Evolutionary conservation across 2,797 vertebrate genomes (phyloP).

Genomic region (Chelmon rostratus): DNA sequence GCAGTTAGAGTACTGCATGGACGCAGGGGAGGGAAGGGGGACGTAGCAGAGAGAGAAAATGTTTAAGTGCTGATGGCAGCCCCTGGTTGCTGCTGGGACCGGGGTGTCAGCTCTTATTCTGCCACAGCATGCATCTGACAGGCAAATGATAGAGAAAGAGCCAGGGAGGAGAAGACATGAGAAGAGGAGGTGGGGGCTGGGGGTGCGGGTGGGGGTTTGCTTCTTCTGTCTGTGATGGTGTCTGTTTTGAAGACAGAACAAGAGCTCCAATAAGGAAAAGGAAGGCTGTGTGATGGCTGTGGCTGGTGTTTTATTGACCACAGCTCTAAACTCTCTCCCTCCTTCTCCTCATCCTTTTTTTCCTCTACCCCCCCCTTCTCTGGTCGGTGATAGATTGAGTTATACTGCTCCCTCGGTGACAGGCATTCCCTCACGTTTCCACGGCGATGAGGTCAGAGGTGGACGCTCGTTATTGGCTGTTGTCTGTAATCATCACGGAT

Average conservation of each 20-base stretch:
- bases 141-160: conserved; percentile 76
- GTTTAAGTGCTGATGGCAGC: conserved; percentile 79
- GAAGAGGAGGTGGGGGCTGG: not conserved
- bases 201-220: not conserved
- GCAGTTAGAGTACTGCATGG: conserved; percentile 61
- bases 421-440: conserved; percentile 80
- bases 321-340: conserved; percentile 41
- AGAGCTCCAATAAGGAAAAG: conserved; percentile 40
- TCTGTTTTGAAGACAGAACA: conserved; percentile 54
- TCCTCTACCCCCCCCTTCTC: conserved; percentile 10
- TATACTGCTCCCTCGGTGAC: conserved; percentile 74
- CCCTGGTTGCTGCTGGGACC: conserved; percentile 75
- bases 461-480: conserved; percentile 80
- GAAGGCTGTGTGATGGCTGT: conserved; percentile 28
- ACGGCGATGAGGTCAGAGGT: conserved; percentile 81
- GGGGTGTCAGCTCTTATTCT: conserved; percentile 79
- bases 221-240: conserved; percentile 42
- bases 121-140: conserved; percentile 75
- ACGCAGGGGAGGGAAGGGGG: conserved; percentile 49
- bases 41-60: conserved; percentile 64
- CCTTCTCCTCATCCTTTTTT: conserved; percentile 10
- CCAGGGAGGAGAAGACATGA: conserved; percentile 19
- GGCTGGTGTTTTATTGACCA: conserved; percentile 60
- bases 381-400: conserved; percentile 71
- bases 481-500: conserved; percentile 83